phyloP scores from a whole-genome alignment of 2,888 invertebrate genomes.

The Apamea anceps region DNA sequence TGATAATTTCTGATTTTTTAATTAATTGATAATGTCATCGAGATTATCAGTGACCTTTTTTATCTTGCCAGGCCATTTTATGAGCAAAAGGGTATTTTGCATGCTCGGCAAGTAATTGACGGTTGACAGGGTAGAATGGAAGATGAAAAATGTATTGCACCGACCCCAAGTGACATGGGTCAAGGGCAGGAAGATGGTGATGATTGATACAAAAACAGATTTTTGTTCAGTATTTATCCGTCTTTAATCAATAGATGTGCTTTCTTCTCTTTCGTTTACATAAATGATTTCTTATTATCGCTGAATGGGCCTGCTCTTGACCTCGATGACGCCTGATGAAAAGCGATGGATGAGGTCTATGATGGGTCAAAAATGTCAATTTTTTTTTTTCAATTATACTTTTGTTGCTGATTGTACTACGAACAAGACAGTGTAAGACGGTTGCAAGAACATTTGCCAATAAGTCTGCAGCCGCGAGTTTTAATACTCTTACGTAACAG shows the following conservation, averaged over 20 bases:
- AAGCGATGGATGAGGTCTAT: neutral
- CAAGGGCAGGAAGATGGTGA: neutral
- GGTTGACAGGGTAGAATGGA: neutral
- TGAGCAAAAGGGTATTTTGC: neutral
- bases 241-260: neutral
- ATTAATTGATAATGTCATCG: conserved; percentile 12
- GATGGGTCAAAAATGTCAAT: neutral
- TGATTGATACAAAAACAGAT: neutral
- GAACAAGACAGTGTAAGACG: neutral
- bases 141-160: neutral
- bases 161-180: neutral
- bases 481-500: conserved; percentile 51
- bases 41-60: conserved; percentile 13
- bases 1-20: conserved; percentile 13
- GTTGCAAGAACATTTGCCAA: conserved; percentile 30
- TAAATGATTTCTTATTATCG: neutral
- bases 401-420: conserved; percentile 7
- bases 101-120: neutral
- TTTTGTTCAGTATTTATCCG: neutral
- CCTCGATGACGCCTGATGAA: neutral
- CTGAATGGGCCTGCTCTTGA: neutral
- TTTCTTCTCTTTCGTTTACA: neutral
- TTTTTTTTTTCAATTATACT: neutral
- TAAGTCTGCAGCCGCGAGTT: conserved; percentile 12
- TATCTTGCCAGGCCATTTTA: neutral